phyloP scores from a whole-genome alignment of 2,797 vertebrate genomes.

The Lutjanus argentimaculatus region DNA sequence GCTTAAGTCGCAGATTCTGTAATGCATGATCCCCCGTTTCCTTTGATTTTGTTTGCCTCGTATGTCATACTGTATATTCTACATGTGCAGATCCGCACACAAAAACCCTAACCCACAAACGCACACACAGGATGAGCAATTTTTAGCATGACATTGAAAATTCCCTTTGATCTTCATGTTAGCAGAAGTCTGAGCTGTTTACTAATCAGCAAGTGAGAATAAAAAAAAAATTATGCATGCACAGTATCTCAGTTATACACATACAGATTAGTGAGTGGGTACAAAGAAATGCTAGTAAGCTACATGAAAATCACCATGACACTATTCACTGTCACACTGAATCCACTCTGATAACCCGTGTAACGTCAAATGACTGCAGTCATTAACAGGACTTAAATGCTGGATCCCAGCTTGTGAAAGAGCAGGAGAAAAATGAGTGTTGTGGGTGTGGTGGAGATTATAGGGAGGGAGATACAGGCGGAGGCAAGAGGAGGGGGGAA shows the following conservation, averaged over 20 bases:
- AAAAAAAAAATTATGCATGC: conserved; percentile 53
- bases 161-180: conserved; percentile 78
- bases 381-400: conserved; percentile 58
- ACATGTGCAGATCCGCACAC: conserved; percentile 40
- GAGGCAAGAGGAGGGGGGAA: neutral
- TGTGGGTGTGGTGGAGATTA: conserved; percentile 11
- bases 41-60: conserved; percentile 54
- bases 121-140: conserved; percentile 50
- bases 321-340: conserved; percentile 45
- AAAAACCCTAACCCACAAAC: conserved; percentile 41
- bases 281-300: conserved; percentile 60
- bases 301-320: conserved; percentile 63
- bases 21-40: conserved; percentile 2
- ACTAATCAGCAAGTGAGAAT: conserved; percentile 70
- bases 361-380: conserved; percentile 47
- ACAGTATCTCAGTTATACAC: conserved; percentile 57
- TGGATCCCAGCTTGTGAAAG: conserved; percentile 36
- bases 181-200: conserved; percentile 70
- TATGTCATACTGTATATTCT: conserved; percentile 43
- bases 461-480: neutral
- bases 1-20: conserved; percentile 39
- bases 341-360: conserved; percentile 47
- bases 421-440: neutral
- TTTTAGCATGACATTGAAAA: conserved; percentile 76
- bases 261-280: conserved; percentile 59